Conservation (phyloP, 2,888 invertebrate species). For the Halocaridina rubra region DNA sequence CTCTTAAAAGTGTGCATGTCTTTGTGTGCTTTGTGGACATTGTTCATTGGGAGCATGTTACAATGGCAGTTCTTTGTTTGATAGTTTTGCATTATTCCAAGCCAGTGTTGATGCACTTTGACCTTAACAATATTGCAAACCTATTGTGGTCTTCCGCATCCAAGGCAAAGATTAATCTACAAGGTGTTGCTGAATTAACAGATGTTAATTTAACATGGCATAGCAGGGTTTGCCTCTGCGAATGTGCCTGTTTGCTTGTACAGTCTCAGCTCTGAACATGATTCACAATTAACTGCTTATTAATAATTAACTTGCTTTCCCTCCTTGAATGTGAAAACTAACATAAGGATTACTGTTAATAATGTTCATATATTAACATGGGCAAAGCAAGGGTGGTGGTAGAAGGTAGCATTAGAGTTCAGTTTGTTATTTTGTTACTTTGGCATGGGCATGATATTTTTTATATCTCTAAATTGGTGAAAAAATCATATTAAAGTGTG, state of each 20-base stretch:
- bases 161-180: too few species aligned
- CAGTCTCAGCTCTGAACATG: constrained; percentile 48
- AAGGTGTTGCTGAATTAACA: too few species aligned
- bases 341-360: constrained; percentile 55
- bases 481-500: background rate
- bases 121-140: too few species aligned
- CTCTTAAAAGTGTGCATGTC: too few species aligned
- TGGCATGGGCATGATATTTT: background rate
- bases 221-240: too few species aligned
- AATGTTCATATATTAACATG: constrained; percentile 50
- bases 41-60: constrained; percentile 39
- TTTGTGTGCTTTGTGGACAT: constrained; percentile 25
- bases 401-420: background rate
- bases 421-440: background rate
- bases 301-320: constrained; percentile 53
- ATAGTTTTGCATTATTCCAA: too few species aligned
- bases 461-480: background rate
- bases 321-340: constrained; percentile 45
- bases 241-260: too few species aligned
- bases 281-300: constrained; percentile 34
- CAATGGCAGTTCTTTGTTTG: too few species aligned
- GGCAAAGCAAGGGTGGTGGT: constrained; percentile 57
- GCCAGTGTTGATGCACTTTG: too few species aligned
- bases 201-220: too few species aligned
- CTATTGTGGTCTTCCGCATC: too few species aligned